Conservation (phyloP, 1,140 invertebrate genomes). For the Acyrthosiphon pisum region DNA sequence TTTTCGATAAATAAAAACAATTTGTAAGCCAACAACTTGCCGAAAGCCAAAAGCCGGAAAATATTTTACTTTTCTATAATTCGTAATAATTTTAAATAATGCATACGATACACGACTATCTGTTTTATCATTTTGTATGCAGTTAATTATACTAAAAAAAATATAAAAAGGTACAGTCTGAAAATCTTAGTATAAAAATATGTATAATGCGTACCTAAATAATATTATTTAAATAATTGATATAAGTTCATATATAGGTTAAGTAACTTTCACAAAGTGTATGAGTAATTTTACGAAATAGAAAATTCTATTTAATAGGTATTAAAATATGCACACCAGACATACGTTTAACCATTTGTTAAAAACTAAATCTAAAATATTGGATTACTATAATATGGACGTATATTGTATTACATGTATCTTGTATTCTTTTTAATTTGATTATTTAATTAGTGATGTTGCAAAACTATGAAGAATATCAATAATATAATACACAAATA, state of each 20-base stretch:
- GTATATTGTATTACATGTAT: too few species aligned
- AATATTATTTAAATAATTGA: too few species aligned
- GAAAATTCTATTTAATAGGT: neutral
- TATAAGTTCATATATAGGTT: neutral
- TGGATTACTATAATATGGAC: too few species aligned
- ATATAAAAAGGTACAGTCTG: neutral
- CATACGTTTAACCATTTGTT: neutral
- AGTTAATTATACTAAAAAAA: neutral
- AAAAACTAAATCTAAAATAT: neutral
- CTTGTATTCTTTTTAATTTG: too few species aligned
- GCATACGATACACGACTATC: neutral
- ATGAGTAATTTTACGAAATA: neutral
- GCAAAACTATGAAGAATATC: too few species aligned
- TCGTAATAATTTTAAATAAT: neutral
- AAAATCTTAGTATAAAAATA: neutral
- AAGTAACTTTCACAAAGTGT: neutral
- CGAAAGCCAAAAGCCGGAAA: neutral
- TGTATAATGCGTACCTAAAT: too few species aligned
- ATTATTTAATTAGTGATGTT: too few species aligned
- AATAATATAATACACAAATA: neutral
- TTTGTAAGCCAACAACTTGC: neutral
- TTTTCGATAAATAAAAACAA: conserved; percentile 16
- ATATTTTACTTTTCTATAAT: neutral
- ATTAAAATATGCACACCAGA: neutral
- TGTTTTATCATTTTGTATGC: neutral